Conservation (phyloP, 2,797 vertebrate species). For the Antrozous pallidus region DNA sequence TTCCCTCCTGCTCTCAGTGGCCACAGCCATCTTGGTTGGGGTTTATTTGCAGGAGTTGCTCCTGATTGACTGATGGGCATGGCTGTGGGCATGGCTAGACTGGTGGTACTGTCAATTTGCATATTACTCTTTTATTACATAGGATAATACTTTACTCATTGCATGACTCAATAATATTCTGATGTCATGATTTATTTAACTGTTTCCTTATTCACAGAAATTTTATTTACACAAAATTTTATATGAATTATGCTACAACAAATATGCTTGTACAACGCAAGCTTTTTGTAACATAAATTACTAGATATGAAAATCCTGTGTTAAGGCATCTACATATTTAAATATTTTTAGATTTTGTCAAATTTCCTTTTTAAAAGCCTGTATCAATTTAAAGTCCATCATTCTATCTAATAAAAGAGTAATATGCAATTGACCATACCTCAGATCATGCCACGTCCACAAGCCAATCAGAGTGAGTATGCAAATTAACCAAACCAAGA, state of each 20-base stretch:
- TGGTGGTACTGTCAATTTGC: too few relatives aligned
- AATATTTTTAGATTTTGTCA: not conserved
- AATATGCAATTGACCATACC: too few relatives aligned
- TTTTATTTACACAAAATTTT: not conserved
- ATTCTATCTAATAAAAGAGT: too few relatives aligned
- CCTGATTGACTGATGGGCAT: too few relatives aligned
- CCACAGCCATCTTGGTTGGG: too few relatives aligned
- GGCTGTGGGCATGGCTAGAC: too few relatives aligned
- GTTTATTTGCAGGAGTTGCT: too few relatives aligned
- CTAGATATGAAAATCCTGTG: not conserved
- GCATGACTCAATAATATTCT: not conserved
- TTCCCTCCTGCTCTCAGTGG: too few relatives aligned
- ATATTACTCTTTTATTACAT: too few relatives aligned
- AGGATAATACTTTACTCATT: not conserved
- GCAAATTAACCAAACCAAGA: too few relatives aligned
- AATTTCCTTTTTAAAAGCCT: not conserved
- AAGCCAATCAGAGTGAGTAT: too few relatives aligned
- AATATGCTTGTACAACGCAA: not conserved
- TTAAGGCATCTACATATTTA: not conserved
- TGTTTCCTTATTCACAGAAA: not conserved
- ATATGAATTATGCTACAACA: not conserved
- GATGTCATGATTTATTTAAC: slow-evolving; percentile 3
- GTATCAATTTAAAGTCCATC: not conserved
- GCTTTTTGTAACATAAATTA: not conserved
- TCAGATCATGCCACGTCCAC: too few relatives aligned